Evolutionary conservation across 2,888 invertebrate species (phyloP), one percentile per base, ranked within the genome.

Genomic region (Leptopilina myrica): DNA sequence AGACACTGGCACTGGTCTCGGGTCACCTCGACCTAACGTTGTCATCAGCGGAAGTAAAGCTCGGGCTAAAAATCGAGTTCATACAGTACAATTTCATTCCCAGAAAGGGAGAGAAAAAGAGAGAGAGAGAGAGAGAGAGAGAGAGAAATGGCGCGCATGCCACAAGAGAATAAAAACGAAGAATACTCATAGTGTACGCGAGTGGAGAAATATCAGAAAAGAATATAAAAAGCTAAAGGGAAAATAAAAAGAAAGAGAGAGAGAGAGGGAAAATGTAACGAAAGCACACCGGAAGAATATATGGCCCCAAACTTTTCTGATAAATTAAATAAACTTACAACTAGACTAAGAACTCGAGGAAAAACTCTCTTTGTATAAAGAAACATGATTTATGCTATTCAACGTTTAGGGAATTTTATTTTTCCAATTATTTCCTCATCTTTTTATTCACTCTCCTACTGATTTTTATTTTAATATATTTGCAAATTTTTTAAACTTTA

Each of bases 1-100:
- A 84, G 81, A 80, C 69, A 64, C 82, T 80, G 80, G 78, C 69
- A 64, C 82, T 80, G 80, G 77, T 81, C 33, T 33, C 80, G 77
- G 75, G 78, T 78, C 79, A 69, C 81, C n/a, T 76, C 76, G 79
- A 84, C 76, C 81, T 79, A 73, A 62, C 7, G 62, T 15, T 73
- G 78, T 78, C 73, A 64, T 59, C 53, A 66, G 69, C 78, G 78
- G 78, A 78, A 78, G 78, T 78, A 73, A 33, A 78, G 73, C 78
- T 49, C 49, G n/a, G 49, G 40, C 69, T 69, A 78, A 78, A 78
- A 78, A 78, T 78, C 78, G 78, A 78, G 69, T 78, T 78, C 73
- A 78, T 40, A 49, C 11, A 46, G 64, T 73, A 69, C 62, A 12
- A 43, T 62, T 40, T 59, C 62, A 76, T 69, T 26, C 33, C 64